Evolutionary conservation across 2,888 invertebrate genomes (phyloP).

Genomic region (Pandemis cinnamomeana): DNA sequence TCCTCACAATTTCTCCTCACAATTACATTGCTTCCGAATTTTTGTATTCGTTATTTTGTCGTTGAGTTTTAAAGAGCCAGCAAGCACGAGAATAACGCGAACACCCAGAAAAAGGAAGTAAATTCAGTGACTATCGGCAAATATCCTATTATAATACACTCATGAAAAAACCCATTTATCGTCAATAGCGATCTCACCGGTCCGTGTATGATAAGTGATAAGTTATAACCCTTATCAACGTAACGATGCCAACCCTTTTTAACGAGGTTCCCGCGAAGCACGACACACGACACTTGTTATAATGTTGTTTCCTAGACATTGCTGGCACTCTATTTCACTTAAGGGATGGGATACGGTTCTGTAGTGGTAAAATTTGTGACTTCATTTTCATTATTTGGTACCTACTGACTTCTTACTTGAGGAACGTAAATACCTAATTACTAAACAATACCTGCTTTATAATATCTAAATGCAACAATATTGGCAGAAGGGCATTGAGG

Average conservation of each 20-base stretch:
- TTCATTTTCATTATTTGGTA: not conserved
- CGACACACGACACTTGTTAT: conserved; percentile 34
- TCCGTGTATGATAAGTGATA: conserved; percentile 10
- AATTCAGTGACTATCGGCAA: not conserved
- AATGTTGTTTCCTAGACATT: conserved; percentile 26
- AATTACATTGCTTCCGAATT: no score
- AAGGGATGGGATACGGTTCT: not conserved
- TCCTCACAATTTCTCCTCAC: no score
- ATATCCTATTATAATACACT: not conserved
- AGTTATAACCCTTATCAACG: conserved; percentile 18
- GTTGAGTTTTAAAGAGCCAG: no score
- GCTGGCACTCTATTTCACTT: not conserved
- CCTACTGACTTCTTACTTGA: not conserved
- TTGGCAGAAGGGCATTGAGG: no score
- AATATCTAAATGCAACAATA: no score
- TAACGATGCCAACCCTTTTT: conserved; percentile 13
- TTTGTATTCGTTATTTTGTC: no score
- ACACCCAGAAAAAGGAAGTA: not conserved
- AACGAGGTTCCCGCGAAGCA: conserved; percentile 7
- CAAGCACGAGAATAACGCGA: no score
- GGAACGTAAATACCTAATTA: no score
- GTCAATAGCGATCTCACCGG: conserved; percentile 6
- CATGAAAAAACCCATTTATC: not conserved
- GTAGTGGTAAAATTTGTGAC: not conserved
- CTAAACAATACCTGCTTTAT: no score